phyloP scores from a whole-genome alignment of 2,113 vertebrate genomes.

The Eclectus roratus region DNA sequence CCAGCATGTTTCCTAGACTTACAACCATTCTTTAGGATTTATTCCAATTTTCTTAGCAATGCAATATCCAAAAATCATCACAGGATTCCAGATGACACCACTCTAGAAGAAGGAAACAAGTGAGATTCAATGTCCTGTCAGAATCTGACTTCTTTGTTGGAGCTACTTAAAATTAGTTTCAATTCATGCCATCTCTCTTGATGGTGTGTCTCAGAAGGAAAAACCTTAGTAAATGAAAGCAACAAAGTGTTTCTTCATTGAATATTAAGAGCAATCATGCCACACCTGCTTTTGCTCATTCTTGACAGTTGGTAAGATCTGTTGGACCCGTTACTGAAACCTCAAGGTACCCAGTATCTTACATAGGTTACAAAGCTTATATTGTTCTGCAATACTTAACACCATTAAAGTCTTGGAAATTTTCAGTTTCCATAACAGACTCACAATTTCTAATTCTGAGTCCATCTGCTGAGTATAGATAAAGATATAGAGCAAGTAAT shows the following conservation, averaged over 20 bases:
- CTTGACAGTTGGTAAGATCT: not conserved
- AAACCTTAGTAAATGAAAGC: not conserved
- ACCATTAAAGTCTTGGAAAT: not conserved
- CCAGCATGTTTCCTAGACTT: not conserved
- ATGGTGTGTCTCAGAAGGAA: not conserved
- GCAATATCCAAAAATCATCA: not conserved
- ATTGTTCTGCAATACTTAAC: not conserved
- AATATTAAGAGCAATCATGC: not conserved
- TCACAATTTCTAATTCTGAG: not conserved
- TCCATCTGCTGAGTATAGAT: not conserved
- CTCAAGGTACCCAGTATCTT: not conserved
- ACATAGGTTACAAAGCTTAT: not conserved
- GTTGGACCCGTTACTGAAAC: not conserved
- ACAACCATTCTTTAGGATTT: not conserved
- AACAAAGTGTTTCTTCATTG: not conserved
- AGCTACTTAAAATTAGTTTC: not conserved
- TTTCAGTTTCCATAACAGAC: not conserved
- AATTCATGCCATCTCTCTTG: not conserved
- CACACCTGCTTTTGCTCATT: not conserved
- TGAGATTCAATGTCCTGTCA: not conserved
- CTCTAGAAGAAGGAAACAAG: not conserved
- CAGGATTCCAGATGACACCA: not conserved
- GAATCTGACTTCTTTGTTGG: not conserved
- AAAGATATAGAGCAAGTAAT: not conserved
- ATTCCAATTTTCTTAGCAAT: not conserved